Conservation (phyloP, 1,140 invertebrate genomes). For the Mylabris phalerata region DNA sequence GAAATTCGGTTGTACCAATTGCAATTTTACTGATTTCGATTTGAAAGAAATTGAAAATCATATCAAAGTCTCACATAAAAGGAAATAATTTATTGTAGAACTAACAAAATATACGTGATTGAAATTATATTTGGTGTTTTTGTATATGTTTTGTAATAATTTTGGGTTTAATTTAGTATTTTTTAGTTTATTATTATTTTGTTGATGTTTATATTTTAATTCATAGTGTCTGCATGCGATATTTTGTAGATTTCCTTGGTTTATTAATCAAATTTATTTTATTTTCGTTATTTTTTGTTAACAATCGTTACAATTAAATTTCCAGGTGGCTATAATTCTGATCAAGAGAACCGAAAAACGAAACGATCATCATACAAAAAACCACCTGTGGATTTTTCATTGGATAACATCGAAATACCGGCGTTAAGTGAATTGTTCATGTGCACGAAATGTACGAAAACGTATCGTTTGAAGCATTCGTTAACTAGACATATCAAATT, state of each 20-base stretch:
- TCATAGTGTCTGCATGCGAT: constrained; percentile 1
- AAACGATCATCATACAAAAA: constrained; percentile 4
- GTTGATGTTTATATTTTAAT: constrained; percentile 1
- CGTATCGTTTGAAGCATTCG: constrained; percentile 45
- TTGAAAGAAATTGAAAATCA: constrained; percentile 29
- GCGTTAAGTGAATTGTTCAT: constrained; percentile 30
- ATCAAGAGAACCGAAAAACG: constrained; percentile 8
- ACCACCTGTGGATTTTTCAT: not conserved
- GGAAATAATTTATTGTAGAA: not conserved
- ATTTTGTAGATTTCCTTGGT: not conserved
- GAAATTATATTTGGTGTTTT: not conserved
- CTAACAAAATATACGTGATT: not conserved
- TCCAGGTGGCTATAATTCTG: constrained; percentile 9
- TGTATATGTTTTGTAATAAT: not conserved
- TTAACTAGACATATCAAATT: constrained; percentile 58
- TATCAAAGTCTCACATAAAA: constrained; percentile 20
- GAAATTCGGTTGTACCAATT: constrained; percentile 32
- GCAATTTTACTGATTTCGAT: constrained; percentile 28
- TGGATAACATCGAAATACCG: constrained; percentile 4
- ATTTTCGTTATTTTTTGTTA: constrained; percentile 1
- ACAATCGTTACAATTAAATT: not conserved
- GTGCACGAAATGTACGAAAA: constrained; percentile 37
- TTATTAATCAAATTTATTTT: not conserved
- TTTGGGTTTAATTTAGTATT: not conserved
- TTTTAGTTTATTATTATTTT: not conserved